Conservation (phyloP, 2,797 vertebrate genomes). For the Echiichthys vipera region DNA sequence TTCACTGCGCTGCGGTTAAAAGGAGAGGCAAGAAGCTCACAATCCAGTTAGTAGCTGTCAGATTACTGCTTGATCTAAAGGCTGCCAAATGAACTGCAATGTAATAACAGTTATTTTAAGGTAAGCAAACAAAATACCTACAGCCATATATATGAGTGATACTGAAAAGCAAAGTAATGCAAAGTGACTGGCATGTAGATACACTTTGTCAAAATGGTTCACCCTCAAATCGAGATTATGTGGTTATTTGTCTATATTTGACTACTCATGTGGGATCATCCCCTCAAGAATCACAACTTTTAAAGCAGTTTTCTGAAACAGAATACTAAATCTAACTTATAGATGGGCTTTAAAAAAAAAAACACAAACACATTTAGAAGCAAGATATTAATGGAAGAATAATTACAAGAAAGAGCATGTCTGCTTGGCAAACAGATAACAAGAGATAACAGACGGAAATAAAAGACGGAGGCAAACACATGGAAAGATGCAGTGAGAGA, state of each 20-base stretch:
- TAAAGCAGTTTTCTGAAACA: background rate
- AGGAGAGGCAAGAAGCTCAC: background rate
- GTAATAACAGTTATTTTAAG: conserved; percentile 23
- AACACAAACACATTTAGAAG: background rate
- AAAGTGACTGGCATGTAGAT: conserved; percentile 37
- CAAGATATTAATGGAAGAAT: background rate
- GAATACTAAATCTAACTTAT: background rate
- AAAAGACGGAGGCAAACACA: background rate
- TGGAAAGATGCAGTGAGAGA: background rate
- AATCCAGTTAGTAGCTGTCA: conserved; percentile 43
- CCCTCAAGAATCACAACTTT: background rate
- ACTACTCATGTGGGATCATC: background rate
- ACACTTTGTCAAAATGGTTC: conserved; percentile 16
- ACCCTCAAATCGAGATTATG: conserved; percentile 7
- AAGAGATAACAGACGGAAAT: background rate
- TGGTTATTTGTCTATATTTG: background rate
- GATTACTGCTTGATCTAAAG: conserved; percentile 46
- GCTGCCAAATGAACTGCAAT: conserved; percentile 36
- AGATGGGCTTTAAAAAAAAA: background rate
- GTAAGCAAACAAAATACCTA: conserved; percentile 37
- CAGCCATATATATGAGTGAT: conserved; percentile 10
- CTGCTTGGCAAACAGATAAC: background rate
- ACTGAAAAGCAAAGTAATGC: conserved; percentile 22
- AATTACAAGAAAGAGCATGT: background rate
- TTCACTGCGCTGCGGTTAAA: conserved; percentile 4